Base-by-base conservation (phyloP, 2,888 invertebrate genomes). In the Pediacus dermestoides region DNA sequence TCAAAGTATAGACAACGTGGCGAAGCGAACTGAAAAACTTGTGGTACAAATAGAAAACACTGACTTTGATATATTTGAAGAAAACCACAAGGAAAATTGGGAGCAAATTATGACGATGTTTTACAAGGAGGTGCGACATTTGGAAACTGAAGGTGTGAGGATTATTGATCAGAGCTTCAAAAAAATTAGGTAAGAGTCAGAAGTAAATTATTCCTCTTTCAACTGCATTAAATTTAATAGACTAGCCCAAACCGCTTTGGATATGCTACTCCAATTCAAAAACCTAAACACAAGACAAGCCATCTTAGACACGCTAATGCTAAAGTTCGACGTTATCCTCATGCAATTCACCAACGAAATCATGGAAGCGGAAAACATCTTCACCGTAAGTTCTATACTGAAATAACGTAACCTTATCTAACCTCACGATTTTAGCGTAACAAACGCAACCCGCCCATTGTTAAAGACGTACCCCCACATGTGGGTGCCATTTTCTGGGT, bases 401-500 rank as follows among this genome's bases (percentile, higher is more conserved):
- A 16, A 30, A 23, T 28, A 22, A 22, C 14, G 28, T 18, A 10
- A 22, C 16, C 30, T 38, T 33, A 4, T 15, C 13, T 36, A 16
- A 23, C n/a, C 33, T 33, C 23, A n/a, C 9, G 3, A 2, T 50
- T 48, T 56, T 60, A 83, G 84, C 77, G 76, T 55, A 77, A 70
- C 47, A 75, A 77, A 14, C 73, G 77, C 45, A 70, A 74, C 45
- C 88, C 88, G 0, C 84, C 87, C 0, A 63, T 88, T 16, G 74
- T 85, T 13, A 78, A 82, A 38, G 79, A 87, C 58, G 85, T 88
- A 53, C 87, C 91, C 0, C 83, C 85, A 0, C 76, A 81, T n/a
- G 81, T 87, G 2, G 91, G 93, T 4, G 77, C 88, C 10, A 87
- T 94, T 46, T 85, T 81, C 64, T 94, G 93, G 93, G 84, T 83